Evolutionary conservation across 1,140 invertebrate genomes (phyloP), one percentile per base, ranked within the genome.

Genomic region (Zophobas morio): DNA sequence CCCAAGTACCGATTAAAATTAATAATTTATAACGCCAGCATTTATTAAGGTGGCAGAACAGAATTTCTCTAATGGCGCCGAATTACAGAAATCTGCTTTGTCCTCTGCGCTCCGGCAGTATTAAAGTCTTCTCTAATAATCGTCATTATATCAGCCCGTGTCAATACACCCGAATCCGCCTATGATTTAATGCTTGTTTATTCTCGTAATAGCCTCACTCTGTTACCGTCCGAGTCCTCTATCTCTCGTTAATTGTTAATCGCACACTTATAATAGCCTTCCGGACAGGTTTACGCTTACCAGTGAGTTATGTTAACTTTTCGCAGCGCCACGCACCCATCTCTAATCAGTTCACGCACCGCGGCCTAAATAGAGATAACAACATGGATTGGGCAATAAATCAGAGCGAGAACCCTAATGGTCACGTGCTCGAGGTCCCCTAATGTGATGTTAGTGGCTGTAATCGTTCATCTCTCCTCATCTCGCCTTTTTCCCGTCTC

Each of bases 281-380:
- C 60, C 33, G 60, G 60, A 66, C 60, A 66, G 60, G 60, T 66
- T 66, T 66, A 66, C 37, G 60, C 60, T 42, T 66, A 32, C n/a
- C n/a, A 6, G 60, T 66, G 60, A 66, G 42, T 66, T 66, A 66
- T 66, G 60, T 66, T 66, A 66, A 42, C 42, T 66, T 37, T 8
- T 42, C 20, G 37, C n/a, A 35, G 56, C 46, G 8, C 34, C 40
- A 77, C 63, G 70, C 60, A 56, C 60, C 56, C 54, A 78, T 78
- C 66, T 76, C 63, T 76, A 79, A 79, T 79, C 78, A 40, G 70
- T 79, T 79, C 78, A 79, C 78, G 78, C 78, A 79, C 56, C 60
- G 56, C 4, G 47, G 63, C 77, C 47, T 70, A 79, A 79, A 79
- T 79, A 79, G 78, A 79, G 78, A 79, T 79, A 79, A 79, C 74